phyloP scores from a whole-genome alignment of 2,797 vertebrate genomes.

The Loriculus beryllinus region DNA sequence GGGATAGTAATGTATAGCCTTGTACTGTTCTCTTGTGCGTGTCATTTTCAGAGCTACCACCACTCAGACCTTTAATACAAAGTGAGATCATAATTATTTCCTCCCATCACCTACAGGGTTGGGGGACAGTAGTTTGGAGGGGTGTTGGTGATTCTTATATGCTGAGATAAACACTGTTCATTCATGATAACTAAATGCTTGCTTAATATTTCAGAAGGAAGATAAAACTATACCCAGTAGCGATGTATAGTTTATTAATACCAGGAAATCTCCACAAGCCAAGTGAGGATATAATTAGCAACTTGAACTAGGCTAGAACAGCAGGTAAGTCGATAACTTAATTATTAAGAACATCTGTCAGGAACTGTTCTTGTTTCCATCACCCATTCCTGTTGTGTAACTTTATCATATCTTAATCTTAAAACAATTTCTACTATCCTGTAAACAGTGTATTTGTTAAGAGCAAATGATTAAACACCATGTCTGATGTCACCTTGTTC shows the following conservation, averaged over 20 bases:
- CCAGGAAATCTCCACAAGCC: not conserved
- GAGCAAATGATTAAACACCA: not conserved
- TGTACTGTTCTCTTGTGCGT: not conserved
- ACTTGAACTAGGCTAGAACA: not conserved
- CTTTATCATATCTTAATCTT: not conserved
- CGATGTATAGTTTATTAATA: not conserved
- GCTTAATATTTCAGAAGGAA: not conserved
- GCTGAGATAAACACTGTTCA: not conserved
- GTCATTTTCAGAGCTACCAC: not conserved
- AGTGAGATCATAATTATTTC: rapidly evolving
- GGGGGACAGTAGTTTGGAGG: not conserved
- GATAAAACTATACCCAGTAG: not conserved
- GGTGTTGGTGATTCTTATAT: not conserved
- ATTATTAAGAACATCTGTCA: not conserved
- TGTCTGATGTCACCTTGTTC: not conserved
- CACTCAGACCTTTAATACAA: not conserved
- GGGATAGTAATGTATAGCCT: not conserved
- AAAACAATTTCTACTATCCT: not conserved
- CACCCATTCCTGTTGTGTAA: not conserved
- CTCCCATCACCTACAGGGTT: rapidly evolving
- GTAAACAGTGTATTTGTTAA: not conserved
- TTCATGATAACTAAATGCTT: not conserved
- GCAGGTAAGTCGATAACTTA: not conserved
- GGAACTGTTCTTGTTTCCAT: not conserved
- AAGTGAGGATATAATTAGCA: not conserved